phyloP scores from a whole-genome alignment of 92 coral and sea anemone species.

The Phenganax marumi region DNA sequence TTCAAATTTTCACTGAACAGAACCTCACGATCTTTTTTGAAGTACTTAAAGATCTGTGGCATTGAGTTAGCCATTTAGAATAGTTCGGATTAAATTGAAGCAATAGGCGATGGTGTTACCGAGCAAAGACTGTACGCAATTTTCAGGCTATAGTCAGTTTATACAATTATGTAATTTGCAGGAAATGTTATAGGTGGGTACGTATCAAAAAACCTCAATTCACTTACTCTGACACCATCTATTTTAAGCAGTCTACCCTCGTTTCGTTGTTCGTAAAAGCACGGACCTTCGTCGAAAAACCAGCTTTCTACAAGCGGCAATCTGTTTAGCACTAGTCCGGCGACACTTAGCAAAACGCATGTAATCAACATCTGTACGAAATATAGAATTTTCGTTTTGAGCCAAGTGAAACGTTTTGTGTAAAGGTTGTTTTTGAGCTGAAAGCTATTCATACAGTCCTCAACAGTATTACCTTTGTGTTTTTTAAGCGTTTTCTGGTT shows the following conservation, averaged over 20 bases:
- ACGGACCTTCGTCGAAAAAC: slow-evolving; percentile 24
- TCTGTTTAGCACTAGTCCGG: neutral
- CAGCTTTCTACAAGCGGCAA: neutral
- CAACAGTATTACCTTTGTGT: neutral
- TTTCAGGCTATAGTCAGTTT: too few species aligned
- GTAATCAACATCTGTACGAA: neutral
- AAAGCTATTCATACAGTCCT: too few species aligned
- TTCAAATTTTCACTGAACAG: too few species aligned
- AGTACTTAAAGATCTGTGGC: too few species aligned
- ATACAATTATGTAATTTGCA: too few species aligned
- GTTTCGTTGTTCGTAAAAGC: slow-evolving; percentile 41
- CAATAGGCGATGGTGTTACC: too few species aligned
- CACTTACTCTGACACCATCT: slow-evolving; percentile 50
- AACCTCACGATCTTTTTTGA: too few species aligned
- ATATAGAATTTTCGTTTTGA: neutral
- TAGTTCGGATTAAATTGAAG: too few species aligned
- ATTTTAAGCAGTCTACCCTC: slow-evolving; percentile 40
- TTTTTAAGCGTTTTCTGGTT: slow-evolving; percentile 10
- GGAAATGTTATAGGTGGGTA: too few species aligned
- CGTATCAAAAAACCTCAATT: too few species aligned
- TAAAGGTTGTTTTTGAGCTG: neutral
- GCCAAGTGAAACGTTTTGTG: neutral
- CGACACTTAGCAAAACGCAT: neutral
- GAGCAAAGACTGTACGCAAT: too few species aligned
- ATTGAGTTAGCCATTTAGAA: too few species aligned